These are phyloP conservation scores for Bilobella aurantiaca DNA, from an alignment of 1,140 invertebrate genomes.

Conservation along the genomic window DNA sequence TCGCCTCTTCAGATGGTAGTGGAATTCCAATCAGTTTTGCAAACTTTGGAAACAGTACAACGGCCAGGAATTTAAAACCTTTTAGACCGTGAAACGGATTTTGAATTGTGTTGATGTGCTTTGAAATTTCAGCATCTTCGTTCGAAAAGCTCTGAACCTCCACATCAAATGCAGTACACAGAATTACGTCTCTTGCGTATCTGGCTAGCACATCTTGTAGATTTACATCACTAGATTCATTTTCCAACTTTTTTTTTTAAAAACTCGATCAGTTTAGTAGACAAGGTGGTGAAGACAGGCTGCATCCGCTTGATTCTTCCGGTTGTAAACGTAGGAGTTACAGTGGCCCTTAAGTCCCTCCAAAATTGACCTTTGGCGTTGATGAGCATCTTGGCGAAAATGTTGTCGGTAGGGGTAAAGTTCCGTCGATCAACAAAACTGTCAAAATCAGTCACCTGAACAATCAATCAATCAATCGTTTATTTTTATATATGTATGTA, in stretches of 20 bases:
- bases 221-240: conserved; percentile 6
- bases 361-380: conserved; percentile 32
- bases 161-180: conserved; percentile 19
- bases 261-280: conserved; percentile 1
- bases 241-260: neutral
- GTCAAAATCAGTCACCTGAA: conserved; percentile 38
- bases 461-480: too few species aligned
- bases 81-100: neutral
- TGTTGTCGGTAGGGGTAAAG: conserved; percentile 13
- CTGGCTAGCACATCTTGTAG: neutral
- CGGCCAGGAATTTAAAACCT: neutral
- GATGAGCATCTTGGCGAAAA: conserved; percentile 38
- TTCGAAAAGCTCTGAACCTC: conserved; percentile 15
- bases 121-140: conserved; percentile 10
- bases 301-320: conserved; percentile 40
- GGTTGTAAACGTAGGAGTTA: conserved; percentile 44
- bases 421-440: conserved; percentile 35
- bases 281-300: conserved; percentile 6
- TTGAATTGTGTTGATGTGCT: neutral
- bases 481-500: too few species aligned
- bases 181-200: conserved; percentile 23
- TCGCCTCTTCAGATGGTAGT: neutral
- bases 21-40: neutral
- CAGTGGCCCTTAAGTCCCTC: conserved; percentile 36
- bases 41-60: neutral